phyloP scores from a whole-genome alignment of 64 coral and sea anemone species.

The Exaiptasia diaphana region DNA sequence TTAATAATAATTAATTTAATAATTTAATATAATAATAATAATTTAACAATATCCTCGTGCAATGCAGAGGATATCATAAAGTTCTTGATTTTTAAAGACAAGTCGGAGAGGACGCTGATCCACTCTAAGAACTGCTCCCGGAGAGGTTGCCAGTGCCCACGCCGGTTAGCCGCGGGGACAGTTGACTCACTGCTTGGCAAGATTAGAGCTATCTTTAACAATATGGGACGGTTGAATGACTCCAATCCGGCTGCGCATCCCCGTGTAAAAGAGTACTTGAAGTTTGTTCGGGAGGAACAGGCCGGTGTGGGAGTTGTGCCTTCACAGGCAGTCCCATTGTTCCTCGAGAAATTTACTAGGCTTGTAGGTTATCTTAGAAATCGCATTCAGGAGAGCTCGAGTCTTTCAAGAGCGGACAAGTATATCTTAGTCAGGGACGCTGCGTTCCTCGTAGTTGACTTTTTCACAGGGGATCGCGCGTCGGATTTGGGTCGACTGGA shows the following conservation, averaged over 20 bases:
- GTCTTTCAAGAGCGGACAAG: background rate
- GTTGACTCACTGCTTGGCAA: constrained; percentile 14
- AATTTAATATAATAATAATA: too few relatives aligned
- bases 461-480: constrained; percentile 46
- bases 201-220: constrained; percentile 34
- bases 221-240: background rate
- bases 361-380: background rate
- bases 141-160: background rate
- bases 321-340: constrained; percentile 10
- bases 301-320: background rate
- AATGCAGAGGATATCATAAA: constrained; percentile 28
- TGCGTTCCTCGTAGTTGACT: constrained; percentile 25
- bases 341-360: constrained; percentile 11
- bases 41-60: background rate
- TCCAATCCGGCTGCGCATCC: constrained; percentile 27
- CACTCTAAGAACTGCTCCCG: background rate
- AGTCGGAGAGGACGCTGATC: background rate
- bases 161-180: background rate
- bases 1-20: too few relatives aligned
- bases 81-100: constrained; percentile 29
- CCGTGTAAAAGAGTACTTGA: constrained; percentile 25
- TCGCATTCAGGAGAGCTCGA: background rate
- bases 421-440: constrained; percentile 53
- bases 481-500: constrained; percentile 36
- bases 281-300: constrained; percentile 26